These are phyloP conservation scores for Phainopepla nitens DNA, from an alignment of 2,113 vertebrate species.

Conservation along the genomic window DNA sequence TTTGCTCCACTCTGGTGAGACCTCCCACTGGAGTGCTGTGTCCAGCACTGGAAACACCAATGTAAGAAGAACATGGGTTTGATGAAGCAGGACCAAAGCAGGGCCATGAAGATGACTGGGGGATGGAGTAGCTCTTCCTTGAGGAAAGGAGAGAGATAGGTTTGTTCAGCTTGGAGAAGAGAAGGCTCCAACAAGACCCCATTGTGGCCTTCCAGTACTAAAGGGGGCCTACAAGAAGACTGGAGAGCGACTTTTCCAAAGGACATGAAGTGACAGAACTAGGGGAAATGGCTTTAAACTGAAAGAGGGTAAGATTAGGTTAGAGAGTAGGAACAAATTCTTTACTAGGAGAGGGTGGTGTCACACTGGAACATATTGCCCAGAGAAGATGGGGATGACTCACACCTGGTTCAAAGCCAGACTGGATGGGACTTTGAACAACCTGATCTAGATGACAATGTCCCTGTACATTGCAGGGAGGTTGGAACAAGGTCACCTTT, in stretches of 20 bases:
- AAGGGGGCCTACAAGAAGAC: neutral
- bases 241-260: neutral
- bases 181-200: neutral
- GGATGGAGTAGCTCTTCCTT: neutral
- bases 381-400: neutral
- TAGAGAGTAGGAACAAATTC: neutral
- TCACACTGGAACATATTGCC: neutral
- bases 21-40: too few species aligned
- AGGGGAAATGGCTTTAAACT: neutral
- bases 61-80: neutral
- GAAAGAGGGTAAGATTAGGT: neutral
- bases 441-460: neutral
- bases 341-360: neutral
- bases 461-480: neutral
- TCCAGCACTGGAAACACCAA: neutral
- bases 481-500: neutral
- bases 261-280: neutral
- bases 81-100: neutral
- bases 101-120: too few species aligned
- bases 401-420: neutral
- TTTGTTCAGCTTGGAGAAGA: neutral
- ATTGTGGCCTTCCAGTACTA: neutral
- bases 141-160: neutral
- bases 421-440: neutral
- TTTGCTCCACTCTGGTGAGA: neutral